phyloP scores from a whole-genome alignment of 2,888 invertebrate genomes.

The Tachystola acroxantha region DNA sequence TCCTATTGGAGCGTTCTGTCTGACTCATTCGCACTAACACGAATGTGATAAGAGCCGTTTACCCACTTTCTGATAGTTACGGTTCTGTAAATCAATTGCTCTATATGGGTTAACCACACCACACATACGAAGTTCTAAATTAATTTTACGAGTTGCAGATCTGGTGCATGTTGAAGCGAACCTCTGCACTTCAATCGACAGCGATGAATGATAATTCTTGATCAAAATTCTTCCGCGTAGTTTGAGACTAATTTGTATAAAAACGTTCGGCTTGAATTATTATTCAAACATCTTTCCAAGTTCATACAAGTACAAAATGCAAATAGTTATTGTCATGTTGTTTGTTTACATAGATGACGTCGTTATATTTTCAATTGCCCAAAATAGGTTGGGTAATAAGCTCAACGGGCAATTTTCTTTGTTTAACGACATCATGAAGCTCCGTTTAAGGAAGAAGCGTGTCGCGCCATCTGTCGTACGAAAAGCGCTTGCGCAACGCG shows the following conservation, averaged over 20 bases:
- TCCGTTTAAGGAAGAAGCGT: constrained; percentile 65
- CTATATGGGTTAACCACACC: neutral
- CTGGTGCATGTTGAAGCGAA: no score
- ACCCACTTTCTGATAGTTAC: constrained; percentile 15
- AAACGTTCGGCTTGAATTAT: no score
- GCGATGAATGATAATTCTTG: no score
- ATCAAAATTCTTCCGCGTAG: no score
- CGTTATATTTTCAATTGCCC: constrained; percentile 4
- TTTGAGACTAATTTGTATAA: no score
- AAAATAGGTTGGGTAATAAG: constrained; percentile 1
- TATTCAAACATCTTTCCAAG: no score
- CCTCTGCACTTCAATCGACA: no score
- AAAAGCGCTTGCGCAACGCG: constrained; percentile 58
- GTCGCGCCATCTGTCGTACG: constrained; percentile 69
- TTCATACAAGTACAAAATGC: no score
- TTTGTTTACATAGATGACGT: constrained; percentile 7
- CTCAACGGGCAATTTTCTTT: constrained; percentile 18
- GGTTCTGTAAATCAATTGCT: constrained; percentile 9
- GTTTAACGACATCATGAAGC: constrained; percentile 22
- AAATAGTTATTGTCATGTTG: no score
- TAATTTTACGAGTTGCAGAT: no score
- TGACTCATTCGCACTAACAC: constrained; percentile 14
- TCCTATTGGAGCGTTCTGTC: constrained; percentile 13
- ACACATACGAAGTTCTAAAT: no score
- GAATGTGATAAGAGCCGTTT: constrained; percentile 17